Percentiles rank a stretch among this genome's conserved stretches.
These are phyloP conservation scores for Cephus nigrinus DNA, from an alignment of 2,888 invertebrate genomes.

Conservation along the genomic window DNA sequence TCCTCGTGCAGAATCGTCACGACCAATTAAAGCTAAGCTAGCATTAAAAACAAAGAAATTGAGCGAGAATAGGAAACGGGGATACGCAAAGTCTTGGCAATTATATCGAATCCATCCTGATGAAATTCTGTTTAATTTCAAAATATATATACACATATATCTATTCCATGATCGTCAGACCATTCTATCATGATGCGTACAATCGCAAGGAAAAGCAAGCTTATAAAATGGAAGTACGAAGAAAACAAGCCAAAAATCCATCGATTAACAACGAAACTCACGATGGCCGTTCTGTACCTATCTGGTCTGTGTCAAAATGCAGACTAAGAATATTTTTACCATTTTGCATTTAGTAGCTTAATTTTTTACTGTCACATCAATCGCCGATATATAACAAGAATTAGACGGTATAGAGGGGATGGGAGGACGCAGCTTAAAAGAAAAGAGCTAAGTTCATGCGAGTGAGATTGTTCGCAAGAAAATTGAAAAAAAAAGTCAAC, in stretches of 20 bases:
- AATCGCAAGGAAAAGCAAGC: not conserved
- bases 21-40: slow-evolving; percentile 52
- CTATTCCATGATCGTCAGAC: not conserved
- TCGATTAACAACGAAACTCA: not conserved
- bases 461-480: not conserved
- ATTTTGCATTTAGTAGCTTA: slow-evolving; percentile 5
- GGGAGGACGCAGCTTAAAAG: not conserved
- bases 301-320: not conserved
- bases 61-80: slow-evolving; percentile 3
- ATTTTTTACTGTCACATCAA: not conserved
- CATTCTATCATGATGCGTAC: not conserved
- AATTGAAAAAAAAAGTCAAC: not conserved
- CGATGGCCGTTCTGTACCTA: not conserved
- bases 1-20: slow-evolving; percentile 41
- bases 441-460: not conserved
- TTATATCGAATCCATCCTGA: not conserved
- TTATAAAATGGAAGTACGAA: not conserved
- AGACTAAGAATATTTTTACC: slow-evolving; percentile 5
- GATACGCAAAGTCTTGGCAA: not conserved
- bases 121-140: not conserved
- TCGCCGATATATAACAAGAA: not conserved
- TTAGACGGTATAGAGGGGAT: not conserved
- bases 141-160: no score
- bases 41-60: slow-evolving; percentile 20
- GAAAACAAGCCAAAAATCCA: not conserved